phyloP scores from a whole-genome alignment of 2,113 vertebrate species.

The Forbesichthys papilliferus region DNA sequence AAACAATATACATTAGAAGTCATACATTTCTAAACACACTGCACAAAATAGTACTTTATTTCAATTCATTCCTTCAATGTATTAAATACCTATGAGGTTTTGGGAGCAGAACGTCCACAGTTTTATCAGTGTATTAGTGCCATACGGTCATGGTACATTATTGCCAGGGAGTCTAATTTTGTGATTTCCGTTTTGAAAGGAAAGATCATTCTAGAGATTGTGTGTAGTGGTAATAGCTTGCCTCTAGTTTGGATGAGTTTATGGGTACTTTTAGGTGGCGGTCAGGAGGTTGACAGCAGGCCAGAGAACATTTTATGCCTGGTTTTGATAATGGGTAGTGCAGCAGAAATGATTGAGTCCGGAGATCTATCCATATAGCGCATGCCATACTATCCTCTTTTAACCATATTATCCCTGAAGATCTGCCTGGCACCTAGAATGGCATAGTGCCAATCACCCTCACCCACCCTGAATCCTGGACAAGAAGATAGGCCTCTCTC shows the following conservation, averaged over 20 bases:
- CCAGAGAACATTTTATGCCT: slow-evolving; percentile 47
- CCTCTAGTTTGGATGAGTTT: slow-evolving; percentile 18
- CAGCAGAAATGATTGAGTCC: slow-evolving; percentile 56
- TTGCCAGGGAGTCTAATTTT: not conserved
- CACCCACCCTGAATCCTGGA: slow-evolving; percentile 32
- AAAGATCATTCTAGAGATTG: too few relatives aligned
- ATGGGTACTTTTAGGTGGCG: slow-evolving; percentile 32
- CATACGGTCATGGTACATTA: too few relatives aligned
- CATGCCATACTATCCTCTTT: slow-evolving; percentile 42
- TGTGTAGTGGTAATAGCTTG: not conserved
- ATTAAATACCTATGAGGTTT: too few relatives aligned
- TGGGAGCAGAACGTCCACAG: too few relatives aligned
- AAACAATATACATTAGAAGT: too few relatives aligned
- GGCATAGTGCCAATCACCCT: slow-evolving; percentile 12
- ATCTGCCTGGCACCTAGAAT: slow-evolving; percentile 40
- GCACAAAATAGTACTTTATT: too few relatives aligned
- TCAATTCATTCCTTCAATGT: too few relatives aligned
- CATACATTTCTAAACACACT: too few relatives aligned
- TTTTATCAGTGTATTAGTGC: too few relatives aligned
- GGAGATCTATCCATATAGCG: slow-evolving; percentile 37
- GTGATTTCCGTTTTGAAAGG: not conserved
- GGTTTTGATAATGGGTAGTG: slow-evolving; percentile 39
- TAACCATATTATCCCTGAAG: slow-evolving; percentile 42
- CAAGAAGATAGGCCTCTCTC: slow-evolving; percentile 49
- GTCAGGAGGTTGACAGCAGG: slow-evolving; percentile 44